Conservation (phyloP, 2,888 invertebrate genomes). For the Heteromurus nitidus region DNA sequence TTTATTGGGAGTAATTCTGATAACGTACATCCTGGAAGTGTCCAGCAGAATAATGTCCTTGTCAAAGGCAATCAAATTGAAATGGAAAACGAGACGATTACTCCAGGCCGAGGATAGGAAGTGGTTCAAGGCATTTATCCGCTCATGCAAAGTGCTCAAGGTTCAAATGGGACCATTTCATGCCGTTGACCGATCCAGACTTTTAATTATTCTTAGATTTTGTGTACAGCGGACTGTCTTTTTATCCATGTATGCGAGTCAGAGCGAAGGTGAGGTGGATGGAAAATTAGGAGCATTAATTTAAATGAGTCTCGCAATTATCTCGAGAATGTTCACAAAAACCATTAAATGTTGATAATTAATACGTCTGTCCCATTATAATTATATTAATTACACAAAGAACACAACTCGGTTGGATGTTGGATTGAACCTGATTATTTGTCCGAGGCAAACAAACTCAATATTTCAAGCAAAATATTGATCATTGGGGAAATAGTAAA, state of each 20-base stretch:
- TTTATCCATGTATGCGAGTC: neutral
- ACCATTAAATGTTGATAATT: too few species aligned
- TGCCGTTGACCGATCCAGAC: neutral
- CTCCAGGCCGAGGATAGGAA: neutral
- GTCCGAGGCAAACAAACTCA: too few species aligned
- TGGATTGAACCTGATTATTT: too few species aligned
- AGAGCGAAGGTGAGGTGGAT: too few species aligned
- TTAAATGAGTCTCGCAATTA: too few species aligned
- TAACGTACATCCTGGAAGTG: neutral
- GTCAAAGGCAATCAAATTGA: neutral
- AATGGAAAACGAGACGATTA: neutral
- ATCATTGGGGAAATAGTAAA: too few species aligned
- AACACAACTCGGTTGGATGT: too few species aligned
- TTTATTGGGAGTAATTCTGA: neutral
- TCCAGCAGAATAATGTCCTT: neutral
- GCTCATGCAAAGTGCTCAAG: neutral
- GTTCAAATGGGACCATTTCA: neutral
- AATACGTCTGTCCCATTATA: too few species aligned
- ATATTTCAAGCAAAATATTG: too few species aligned
- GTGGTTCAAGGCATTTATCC: neutral
- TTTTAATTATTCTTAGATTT: neutral
- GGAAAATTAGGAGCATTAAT: too few species aligned
- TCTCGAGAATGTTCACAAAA: too few species aligned
- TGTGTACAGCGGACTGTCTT: neutral
- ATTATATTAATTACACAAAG: too few species aligned